Percentiles rank a stretch among this genome's conserved stretches.
Evolutionary conservation across 2,113 vertebrate species (phyloP).

Genomic region (Pelvicachromis taeniatus): DNA sequence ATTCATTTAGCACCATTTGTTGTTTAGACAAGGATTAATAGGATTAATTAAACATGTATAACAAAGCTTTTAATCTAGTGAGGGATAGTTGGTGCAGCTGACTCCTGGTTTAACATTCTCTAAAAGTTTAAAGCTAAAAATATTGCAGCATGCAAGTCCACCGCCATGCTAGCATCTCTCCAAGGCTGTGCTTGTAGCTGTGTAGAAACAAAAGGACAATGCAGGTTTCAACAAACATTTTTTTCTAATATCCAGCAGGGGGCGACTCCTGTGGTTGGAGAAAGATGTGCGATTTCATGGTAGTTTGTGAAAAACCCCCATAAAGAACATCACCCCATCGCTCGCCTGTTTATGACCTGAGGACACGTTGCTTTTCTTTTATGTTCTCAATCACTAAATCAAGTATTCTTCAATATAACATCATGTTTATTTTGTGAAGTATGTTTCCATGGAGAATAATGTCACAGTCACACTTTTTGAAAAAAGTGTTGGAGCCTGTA

Average conservation of each 20-base stretch:
- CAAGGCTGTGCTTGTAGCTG: not conserved
- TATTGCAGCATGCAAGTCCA: not conserved
- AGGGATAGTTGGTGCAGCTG: not conserved
- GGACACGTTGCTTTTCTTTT: not conserved
- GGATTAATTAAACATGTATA: not conserved
- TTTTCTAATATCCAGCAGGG: not conserved
- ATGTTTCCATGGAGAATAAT: not conserved
- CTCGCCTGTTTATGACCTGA: not conserved
- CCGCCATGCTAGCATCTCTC: not conserved
- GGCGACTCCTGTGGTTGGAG: not conserved
- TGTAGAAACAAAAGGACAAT: not conserved
- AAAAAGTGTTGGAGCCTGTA: not conserved
- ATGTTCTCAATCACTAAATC: not conserved
- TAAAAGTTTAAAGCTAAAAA: not conserved
- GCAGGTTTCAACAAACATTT: not conserved
- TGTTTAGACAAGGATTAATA: not conserved
- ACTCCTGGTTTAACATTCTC: not conserved
- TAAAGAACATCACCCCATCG: not conserved
- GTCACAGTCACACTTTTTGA: not conserved
- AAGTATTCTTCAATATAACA: not conserved
- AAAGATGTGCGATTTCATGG: not conserved
- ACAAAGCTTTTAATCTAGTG: not conserved
- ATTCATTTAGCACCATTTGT: not conserved
- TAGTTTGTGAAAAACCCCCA: not conserved
- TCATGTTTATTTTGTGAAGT: not conserved